Conservation (phyloP, 2,113 vertebrate genomes). For the Saccopteryx leptura region DNA sequence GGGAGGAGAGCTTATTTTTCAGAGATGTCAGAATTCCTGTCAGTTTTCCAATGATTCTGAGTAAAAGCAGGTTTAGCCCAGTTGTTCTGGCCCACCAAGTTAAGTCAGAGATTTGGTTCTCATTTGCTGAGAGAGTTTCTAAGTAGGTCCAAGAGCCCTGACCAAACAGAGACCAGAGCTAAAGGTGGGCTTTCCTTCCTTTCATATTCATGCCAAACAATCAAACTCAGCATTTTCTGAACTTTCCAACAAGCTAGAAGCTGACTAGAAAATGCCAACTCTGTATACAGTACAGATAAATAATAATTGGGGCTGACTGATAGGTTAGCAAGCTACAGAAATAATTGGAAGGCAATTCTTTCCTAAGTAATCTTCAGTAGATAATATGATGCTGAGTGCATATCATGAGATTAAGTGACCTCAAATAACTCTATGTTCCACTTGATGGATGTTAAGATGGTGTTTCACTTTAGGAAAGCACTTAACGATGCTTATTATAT, state of each 20-base stretch:
- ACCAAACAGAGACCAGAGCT: neutral
- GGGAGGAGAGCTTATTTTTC: neutral
- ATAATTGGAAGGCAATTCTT: slow-evolving; percentile 61
- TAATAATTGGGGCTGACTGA: slow-evolving; percentile 68
- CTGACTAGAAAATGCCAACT: slow-evolving; percentile 45
- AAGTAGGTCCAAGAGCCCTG: neutral
- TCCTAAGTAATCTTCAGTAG: slow-evolving; percentile 29
- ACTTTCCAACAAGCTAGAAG: slow-evolving; percentile 60
- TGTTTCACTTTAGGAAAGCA: slow-evolving; percentile 51
- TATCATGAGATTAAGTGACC: slow-evolving; percentile 49
- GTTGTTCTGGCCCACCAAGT: neutral
- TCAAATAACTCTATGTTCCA: slow-evolving; percentile 57
- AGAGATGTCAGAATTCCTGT: neutral
- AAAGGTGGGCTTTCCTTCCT: slow-evolving; percentile 5
- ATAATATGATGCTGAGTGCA: slow-evolving; percentile 57
- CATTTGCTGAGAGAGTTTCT: neutral
- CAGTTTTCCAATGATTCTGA: slow-evolving; percentile 47
- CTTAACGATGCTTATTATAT: slow-evolving; percentile 40
- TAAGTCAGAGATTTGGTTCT: neutral
- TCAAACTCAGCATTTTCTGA: neutral
- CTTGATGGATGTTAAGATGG: slow-evolving; percentile 54
- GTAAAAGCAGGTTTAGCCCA: neutral
- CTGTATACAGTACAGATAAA: slow-evolving; percentile 39
- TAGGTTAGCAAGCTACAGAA: slow-evolving; percentile 57
- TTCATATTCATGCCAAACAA: neutral